These are phyloP conservation scores for Calyptommatus sinebrachiatus DNA, from an alignment of 2,113 vertebrate species.

Conservation along the genomic window DNA sequence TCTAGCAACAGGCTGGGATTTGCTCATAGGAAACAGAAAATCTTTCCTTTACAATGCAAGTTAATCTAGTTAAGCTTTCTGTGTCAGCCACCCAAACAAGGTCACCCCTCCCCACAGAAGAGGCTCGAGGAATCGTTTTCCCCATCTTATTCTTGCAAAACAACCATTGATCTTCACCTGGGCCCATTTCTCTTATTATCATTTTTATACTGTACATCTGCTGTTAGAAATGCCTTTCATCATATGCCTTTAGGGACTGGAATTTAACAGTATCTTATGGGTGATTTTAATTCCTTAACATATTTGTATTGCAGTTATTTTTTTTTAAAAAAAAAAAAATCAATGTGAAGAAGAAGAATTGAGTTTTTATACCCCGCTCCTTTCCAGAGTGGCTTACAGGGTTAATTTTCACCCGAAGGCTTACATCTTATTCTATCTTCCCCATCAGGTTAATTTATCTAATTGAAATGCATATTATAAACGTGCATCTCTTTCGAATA, in stretches of 20 bases:
- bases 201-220: neutral
- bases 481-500: too few species aligned
- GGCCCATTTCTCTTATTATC: neutral
- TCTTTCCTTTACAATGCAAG: constrained; percentile 8
- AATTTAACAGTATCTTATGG: neutral
- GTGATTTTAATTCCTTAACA: too few species aligned
- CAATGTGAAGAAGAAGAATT: too few species aligned
- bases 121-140: neutral
- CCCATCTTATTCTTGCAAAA: neutral
- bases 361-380: too few species aligned
- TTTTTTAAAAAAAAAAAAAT: too few species aligned
- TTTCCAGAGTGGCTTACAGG: too few species aligned
- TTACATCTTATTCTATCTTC: too few species aligned
- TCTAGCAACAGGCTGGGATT: neutral
- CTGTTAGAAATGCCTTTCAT: neutral
- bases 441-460: too few species aligned
- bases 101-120: neutral
- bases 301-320: too few species aligned
- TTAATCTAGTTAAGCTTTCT: neutral
- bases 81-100: neutral
- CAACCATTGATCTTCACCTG: neutral
- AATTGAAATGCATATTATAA: too few species aligned
- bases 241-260: neutral
- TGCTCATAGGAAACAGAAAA: constrained; percentile 16
- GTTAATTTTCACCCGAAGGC: too few species aligned